These are phyloP conservation scores for Myopa tessellatipennis DNA, from an alignment of 2,888 invertebrate genomes.

Conservation along the genomic window DNA sequence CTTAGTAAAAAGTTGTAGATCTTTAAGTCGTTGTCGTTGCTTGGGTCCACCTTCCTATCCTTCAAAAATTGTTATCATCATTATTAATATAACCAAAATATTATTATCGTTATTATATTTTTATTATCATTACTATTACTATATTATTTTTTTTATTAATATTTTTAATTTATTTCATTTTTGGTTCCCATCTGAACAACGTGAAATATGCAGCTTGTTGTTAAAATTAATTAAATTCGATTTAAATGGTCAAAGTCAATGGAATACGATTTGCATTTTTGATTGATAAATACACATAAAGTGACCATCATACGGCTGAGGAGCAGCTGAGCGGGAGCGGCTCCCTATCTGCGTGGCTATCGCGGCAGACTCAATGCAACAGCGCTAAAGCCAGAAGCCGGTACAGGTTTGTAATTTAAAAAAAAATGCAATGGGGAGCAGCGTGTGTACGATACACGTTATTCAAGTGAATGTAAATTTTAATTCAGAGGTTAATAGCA, in stretches of 20 bases:
- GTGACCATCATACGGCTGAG: constrained; percentile 15
- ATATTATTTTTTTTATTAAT: too few relatives aligned
- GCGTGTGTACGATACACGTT: constrained; percentile 11
- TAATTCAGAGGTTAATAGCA: constrained; percentile 21
- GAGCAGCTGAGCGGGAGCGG: background rate
- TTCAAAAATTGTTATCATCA: too few relatives aligned
- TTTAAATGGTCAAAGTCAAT: constrained; percentile 36
- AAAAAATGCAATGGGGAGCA: background rate
- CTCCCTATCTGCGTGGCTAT: background rate
- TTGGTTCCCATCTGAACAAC: too few relatives aligned
- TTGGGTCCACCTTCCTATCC: too few relatives aligned
- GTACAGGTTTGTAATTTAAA: too few relatives aligned
- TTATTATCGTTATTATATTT: background rate
- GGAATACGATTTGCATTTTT: constrained; percentile 26
- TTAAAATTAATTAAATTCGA: constrained; percentile 26
- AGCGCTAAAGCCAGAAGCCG: too few relatives aligned
- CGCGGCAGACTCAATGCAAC: too few relatives aligned
- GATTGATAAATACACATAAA: constrained; percentile 28
- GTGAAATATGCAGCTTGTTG: background rate
- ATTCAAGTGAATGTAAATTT: constrained; percentile 12
- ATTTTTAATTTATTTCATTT: too few relatives aligned
- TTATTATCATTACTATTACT: background rate
- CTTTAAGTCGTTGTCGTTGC: too few relatives aligned
- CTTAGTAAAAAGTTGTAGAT: too few relatives aligned
- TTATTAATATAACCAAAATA: background rate